Evolutionary conservation across 2,113 vertebrate species (phyloP), one percentile per base, ranked within the genome.

Genomic region (Gallinago paraguaiae): DNA sequence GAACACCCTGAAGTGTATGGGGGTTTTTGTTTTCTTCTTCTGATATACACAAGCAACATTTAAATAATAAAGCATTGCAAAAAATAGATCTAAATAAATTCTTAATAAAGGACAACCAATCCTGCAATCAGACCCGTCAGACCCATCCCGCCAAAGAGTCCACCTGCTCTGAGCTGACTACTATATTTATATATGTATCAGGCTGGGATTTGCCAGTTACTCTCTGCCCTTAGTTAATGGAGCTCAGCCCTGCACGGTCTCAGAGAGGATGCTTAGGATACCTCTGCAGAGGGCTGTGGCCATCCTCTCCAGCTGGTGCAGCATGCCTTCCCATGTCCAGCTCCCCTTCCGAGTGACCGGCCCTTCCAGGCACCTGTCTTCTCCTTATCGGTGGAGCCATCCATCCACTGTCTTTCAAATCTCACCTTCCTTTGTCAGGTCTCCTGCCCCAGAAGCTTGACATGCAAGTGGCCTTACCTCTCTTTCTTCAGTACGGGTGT

Each of bases 151-250:
- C 48, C 77, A 90, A 86, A 81, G 56, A 48, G 56, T 91, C 92
- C 96, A 96, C 92, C 93, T 95, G 92, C 91, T 96, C 69, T 76
- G 74, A 86, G 81, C 57, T 72, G 83, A 64, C 80, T 87, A 72
- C 77, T 95, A 75, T 96, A 93, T 96, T 96, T 96, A 87, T 87
- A 33, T 37, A n/a, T 43, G 45, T 48, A 89, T 84, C 84, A 93
- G 69, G 60, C 48, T 13, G 48, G 77, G 86, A 95, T 95, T 94
- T 95, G 82, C 80, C 80, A 78, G 35, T 90, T 93, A 95, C 83
- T 56, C 88, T 81, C 51, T 82, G 81, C 48, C 74, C 51, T 75
- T 31, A 71, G 61, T 82, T 87, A 87, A 37, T 15, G 0, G 67
- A 88, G 81, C 57, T 92, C 69, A 63, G 85, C 70, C 69, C 65